Evolutionary conservation across 2,113 vertebrate genomes (phyloP).

Genomic region (Chunga burmeisteri): DNA sequence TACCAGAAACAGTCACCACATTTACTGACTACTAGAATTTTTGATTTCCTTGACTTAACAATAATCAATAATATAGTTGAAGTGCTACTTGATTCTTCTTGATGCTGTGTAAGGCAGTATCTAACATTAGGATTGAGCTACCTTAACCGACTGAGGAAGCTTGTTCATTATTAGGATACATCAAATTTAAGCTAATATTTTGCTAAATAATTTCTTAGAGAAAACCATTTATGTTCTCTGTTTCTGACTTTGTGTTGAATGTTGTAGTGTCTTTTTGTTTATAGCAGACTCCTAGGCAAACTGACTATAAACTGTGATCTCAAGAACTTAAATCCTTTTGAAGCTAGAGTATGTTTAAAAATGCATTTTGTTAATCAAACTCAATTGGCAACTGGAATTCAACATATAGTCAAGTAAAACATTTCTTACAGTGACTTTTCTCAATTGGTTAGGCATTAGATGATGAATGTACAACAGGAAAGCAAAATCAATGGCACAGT

Average conservation of each 20-base stretch:
- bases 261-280: neutral
- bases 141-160: neutral
- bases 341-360: neutral
- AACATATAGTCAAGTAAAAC: neutral
- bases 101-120: neutral
- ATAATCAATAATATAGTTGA: neutral
- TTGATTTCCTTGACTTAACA: neutral
- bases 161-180: neutral
- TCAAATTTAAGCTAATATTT: neutral
- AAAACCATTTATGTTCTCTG: neutral
- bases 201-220: neutral
- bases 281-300: neutral
- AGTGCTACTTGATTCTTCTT: neutral
- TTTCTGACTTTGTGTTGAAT: conserved; percentile 2
- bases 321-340: neutral
- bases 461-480: conserved; percentile 80
- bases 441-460: conserved; percentile 78
- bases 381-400: neutral
- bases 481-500: conserved; percentile 89
- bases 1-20: neutral
- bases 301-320: neutral
- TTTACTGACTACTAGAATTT: neutral
- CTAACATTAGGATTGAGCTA: neutral
- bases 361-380: neutral
- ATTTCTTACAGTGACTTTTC: neutral